Percentiles rank a stretch among this genome's conserved stretches.
Conservation (phyloP, 2,888 invertebrate genomes). For the Drosophila yooni region DNA sequence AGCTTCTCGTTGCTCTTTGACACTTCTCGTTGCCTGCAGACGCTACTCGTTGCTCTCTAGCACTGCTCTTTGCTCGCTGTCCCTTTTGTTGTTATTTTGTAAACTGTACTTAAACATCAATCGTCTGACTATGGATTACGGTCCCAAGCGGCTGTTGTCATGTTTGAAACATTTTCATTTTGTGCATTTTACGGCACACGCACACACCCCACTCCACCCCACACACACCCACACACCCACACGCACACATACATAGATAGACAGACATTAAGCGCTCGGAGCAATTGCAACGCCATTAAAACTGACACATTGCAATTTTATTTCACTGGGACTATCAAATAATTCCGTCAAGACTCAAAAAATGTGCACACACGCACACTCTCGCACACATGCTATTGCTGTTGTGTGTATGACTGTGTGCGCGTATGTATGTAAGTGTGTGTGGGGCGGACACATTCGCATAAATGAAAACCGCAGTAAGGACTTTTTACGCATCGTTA, state of each 20-base stretch:
- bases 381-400: slow-evolving; percentile 1
- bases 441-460: slow-evolving; percentile 10
- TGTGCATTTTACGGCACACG: slow-evolving; percentile 44
- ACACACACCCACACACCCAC: background rate
- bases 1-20: background rate
- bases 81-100: slow-evolving; percentile 4
- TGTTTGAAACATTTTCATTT: slow-evolving; percentile 39
- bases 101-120: slow-evolving; percentile 57
- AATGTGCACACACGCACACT: slow-evolving; percentile 16
- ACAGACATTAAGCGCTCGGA: slow-evolving; percentile 61
- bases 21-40: background rate
- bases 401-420: background rate
- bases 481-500: slow-evolving; percentile 80
- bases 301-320: slow-evolving; percentile 78
- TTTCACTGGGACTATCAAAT: slow-evolving; percentile 61
- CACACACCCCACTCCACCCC: background rate
- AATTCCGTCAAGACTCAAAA: slow-evolving; percentile 51
- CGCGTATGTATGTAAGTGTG: background rate
- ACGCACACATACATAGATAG: slow-evolving; percentile 13
- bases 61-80: background rate
- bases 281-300: slow-evolving; percentile 76
- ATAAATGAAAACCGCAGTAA: slow-evolving; percentile 54
- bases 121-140: slow-evolving; percentile 41
- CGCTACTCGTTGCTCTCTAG: background rate
- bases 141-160: slow-evolving; percentile 39